phyloP scores from a whole-genome alignment of 2,113 vertebrate species.

The Daboia siamensis region DNA sequence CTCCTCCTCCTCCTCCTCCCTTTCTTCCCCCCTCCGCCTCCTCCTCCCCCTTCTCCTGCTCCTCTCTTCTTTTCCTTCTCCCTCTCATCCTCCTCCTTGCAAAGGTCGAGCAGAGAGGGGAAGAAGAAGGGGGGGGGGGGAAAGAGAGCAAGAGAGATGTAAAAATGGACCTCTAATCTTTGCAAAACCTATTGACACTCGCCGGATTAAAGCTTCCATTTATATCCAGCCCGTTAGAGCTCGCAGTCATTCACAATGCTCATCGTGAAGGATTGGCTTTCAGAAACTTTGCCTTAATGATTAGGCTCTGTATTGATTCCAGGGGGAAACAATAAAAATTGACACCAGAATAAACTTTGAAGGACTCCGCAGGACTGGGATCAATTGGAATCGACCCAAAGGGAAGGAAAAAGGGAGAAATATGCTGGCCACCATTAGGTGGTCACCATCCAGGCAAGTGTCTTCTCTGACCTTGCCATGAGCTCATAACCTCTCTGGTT shows the following conservation, averaged over 20 bases:
- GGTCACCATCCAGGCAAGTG: slow-evolving; percentile 51
- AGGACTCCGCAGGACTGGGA: slow-evolving; percentile 68
- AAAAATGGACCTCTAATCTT: slow-evolving; percentile 59
- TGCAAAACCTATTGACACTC: slow-evolving; percentile 65
- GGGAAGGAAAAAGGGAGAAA: slow-evolving; percentile 28
- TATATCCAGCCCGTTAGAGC: slow-evolving; percentile 69
- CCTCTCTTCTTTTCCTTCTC: not conserved
- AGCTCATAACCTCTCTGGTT: slow-evolving; percentile 36
- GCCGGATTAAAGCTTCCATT: slow-evolving; percentile 74
- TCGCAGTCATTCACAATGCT: slow-evolving; percentile 77
- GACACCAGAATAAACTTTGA: slow-evolving; percentile 83
- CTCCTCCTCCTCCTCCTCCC: no score
- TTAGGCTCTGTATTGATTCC: slow-evolving; percentile 76
- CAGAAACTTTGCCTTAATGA: slow-evolving; percentile 80
- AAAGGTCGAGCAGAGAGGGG: slow-evolving; percentile 18
- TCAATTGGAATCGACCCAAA: slow-evolving; percentile 74
- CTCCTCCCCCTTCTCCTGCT: no score
- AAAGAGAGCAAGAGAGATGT: slow-evolving; percentile 40
- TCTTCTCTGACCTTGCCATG: slow-evolving; percentile 33
- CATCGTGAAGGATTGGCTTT: slow-evolving; percentile 73
- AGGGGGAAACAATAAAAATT: slow-evolving; percentile 79
- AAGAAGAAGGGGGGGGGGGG: no score
- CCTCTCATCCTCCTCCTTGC: slow-evolving; percentile 19
- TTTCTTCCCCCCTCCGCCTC: no score
- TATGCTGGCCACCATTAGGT: slow-evolving; percentile 67